phyloP scores from a whole-genome alignment of 1,140 invertebrate genomes.

The Diorhabda elongata region DNA sequence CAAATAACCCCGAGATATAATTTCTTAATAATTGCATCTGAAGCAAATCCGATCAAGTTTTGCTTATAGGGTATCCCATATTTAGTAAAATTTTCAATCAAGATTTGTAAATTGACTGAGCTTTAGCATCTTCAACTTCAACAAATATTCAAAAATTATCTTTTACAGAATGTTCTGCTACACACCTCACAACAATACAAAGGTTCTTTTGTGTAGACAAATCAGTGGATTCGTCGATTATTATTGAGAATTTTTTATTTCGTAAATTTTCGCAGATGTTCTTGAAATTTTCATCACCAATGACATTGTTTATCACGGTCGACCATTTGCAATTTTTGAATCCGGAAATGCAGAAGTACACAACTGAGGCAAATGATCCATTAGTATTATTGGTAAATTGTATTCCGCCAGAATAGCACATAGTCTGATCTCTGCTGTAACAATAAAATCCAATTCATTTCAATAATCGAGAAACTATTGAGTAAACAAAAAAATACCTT shows the following conservation, averaged over 20 bases:
- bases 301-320: neutral
- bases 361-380: neutral
- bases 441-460: no score
- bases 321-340: neutral
- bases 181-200: neutral
- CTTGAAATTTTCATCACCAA: neutral
- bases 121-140: neutral
- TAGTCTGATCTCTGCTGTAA: neutral
- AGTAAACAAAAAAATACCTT: no score
- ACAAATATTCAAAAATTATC: neutral
- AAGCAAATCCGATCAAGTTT: neutral
- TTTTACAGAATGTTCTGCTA: neutral
- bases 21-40: slow-evolving; percentile 24
- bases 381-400: neutral
- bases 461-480: no score
- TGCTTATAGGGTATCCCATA: neutral
- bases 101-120: neutral
- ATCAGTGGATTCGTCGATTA: neutral
- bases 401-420: neutral
- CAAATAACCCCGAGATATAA: slow-evolving; percentile 25
- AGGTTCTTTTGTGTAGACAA: neutral
- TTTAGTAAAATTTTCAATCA: neutral
- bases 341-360: neutral
- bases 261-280: neutral
- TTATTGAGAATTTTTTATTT: neutral